phyloP scores from a whole-genome alignment of 2,888 invertebrate species.

The Hemaris fuciformis region DNA sequence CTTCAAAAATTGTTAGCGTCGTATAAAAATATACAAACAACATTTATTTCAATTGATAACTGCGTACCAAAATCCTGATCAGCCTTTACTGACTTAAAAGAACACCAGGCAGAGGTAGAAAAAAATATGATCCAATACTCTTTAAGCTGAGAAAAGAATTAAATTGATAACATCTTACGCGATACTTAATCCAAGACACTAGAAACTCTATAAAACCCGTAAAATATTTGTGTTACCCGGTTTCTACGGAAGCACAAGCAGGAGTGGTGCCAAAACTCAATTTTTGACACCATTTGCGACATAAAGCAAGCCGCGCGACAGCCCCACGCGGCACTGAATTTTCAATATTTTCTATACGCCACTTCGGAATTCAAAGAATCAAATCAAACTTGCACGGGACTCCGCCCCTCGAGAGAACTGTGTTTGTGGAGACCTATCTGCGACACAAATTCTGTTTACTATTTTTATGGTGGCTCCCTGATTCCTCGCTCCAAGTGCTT shows the following conservation, averaged over 20 bases:
- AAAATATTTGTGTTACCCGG: background rate
- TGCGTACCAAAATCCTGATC: too few species aligned
- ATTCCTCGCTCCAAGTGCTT: slow-evolving; percentile 12
- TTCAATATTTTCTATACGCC: slow-evolving; percentile 42
- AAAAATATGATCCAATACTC: background rate
- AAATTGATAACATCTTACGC: background rate
- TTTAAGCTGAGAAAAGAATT: background rate
- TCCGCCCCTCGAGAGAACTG: slow-evolving; percentile 49
- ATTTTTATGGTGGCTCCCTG: slow-evolving; percentile 51
- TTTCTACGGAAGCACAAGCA: background rate
- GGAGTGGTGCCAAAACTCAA: background rate
- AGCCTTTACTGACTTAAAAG: too few species aligned
- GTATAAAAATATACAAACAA: too few species aligned
- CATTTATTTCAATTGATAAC: too few species aligned
- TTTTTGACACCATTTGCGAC: slow-evolving; percentile 4
- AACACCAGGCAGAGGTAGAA: too few species aligned
- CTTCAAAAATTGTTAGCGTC: too few species aligned
- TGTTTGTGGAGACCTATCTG: slow-evolving; percentile 50
- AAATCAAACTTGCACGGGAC: slow-evolving; percentile 66
- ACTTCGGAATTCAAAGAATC: slow-evolving; percentile 53
- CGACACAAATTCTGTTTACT: slow-evolving; percentile 65
- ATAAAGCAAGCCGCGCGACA: background rate
- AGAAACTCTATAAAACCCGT: background rate
- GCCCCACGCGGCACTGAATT: slow-evolving; percentile 44
- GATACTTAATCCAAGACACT: background rate